Conservation (phyloP, 1,140 invertebrate species). For the Drosophila truncata region DNA sequence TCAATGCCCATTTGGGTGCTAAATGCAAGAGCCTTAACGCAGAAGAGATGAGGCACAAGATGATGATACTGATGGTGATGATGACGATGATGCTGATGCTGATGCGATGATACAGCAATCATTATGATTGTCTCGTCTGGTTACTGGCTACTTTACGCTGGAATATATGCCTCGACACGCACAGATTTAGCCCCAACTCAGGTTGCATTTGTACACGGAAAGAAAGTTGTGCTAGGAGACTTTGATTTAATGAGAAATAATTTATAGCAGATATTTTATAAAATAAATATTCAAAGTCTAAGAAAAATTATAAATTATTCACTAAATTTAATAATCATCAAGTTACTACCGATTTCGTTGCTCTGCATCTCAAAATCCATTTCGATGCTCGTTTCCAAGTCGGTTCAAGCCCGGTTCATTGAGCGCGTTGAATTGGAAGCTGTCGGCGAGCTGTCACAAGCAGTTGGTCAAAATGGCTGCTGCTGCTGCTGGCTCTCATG, state of each 20-base stretch:
- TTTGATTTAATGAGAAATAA: too few species aligned
- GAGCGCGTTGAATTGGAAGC: conserved; percentile 74
- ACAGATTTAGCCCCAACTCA: conserved; percentile 28
- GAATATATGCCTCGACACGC: conserved; percentile 47
- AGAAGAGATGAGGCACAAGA: not conserved
- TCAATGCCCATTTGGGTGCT: conserved; percentile 61
- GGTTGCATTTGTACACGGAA: conserved; percentile 8
- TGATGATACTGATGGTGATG: conserved; percentile 4
- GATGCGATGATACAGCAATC: conserved; percentile 41
- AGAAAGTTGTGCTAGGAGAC: not conserved
- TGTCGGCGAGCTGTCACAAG: conserved; percentile 72
- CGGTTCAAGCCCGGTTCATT: conserved; percentile 27
- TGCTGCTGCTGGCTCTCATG: conserved; percentile 26
- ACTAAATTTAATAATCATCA: not conserved
- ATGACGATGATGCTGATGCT: conserved; percentile 18
- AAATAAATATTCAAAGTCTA: not conserved
- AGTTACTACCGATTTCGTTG: not conserved
- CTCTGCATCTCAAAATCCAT: not conserved
- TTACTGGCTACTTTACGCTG: conserved; percentile 26
- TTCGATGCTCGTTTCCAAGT: conserved; percentile 7
- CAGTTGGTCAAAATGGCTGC: conserved; percentile 42
- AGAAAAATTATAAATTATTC: too few species aligned
- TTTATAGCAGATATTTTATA: not conserved
- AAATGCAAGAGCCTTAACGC: conserved; percentile 53
- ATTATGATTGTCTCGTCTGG: conserved; percentile 46